Base-by-base conservation (phyloP, 1,140 invertebrate genomes). In the Archegozetes longisetosus region DNA sequence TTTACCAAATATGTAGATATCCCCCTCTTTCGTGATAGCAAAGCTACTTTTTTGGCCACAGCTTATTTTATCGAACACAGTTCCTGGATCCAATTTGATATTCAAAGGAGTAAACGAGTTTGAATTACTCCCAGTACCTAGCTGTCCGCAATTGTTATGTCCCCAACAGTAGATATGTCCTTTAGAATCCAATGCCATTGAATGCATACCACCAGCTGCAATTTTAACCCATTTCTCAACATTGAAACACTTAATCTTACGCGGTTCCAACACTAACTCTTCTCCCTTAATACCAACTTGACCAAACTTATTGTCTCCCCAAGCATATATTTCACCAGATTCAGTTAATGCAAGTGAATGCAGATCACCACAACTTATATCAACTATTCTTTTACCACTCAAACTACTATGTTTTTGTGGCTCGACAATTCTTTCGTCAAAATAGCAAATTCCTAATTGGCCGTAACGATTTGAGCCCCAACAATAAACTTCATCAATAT, bases 401-500 rank as follows among this genome's bases (percentile, higher is more conserved):
- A 97, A 70, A 53, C 82, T 82, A 32, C 72, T 73, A 32, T 93
- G 73, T 27, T 76, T 70, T 62, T 75, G 77, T 27, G 86, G 88
- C 72, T 70, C 82, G 77, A 46, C 27, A 48, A 40, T 46, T 28
- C 26, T 49, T 28, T 22, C 27, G 32, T 26, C 26, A 12, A 27
- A 9, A 40, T 6, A 62, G n/a, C 85, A 85, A 24, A 89, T 68
- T 12, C 90, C 91, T 54, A 95, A 75, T 70, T 95, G 91, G 0
- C 90, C 89, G 73, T 82, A 80, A 47, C 74, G 79, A 69, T 96
- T 96, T 40, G 77, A 80, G 49, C 92, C 91, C 88, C 89, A 95
- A 1, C 83, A 71, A 71, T 84, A 91, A 2, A 96, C 68, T 63
- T 85, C 80, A 28, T 90, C 88, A 40, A n/a, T n/a, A n/a, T n/a